A percentile compares a stretch with the other conserved stretches of the same genome.
phyloP scores from a whole-genome alignment of 1,140 invertebrate species.

The Tenebrio molitor region DNA sequence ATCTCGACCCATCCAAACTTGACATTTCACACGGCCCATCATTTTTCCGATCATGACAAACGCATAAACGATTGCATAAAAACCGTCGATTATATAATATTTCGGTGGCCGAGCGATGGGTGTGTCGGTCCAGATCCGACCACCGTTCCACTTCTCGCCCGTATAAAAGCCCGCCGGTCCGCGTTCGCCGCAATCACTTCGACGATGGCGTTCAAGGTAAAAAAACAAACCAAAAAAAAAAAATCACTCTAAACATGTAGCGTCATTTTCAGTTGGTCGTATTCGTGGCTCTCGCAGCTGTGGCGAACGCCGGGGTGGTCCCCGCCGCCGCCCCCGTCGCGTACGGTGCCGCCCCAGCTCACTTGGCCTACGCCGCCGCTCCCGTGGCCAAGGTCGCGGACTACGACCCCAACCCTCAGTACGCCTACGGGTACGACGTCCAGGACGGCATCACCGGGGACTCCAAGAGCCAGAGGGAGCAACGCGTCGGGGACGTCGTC shows the following conservation, averaged over 20 bases:
- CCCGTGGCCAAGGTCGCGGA: constrained; percentile 67
- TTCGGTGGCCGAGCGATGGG: constrained; percentile 1
- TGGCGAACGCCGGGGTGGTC: constrained; percentile 47
- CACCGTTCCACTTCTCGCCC: constrained; percentile 1
- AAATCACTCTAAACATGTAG: background rate
- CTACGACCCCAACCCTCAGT: constrained; percentile 69
- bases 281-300: constrained; percentile 52
- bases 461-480: constrained; percentile 71
- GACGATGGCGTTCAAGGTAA: constrained; percentile 20
- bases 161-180: constrained; percentile 9
- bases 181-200: constrained; percentile 16
- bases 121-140: constrained; percentile 13
- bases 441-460: constrained; percentile 72
- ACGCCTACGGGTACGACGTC: constrained; percentile 70
- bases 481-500: constrained; percentile 74
- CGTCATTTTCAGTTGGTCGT: constrained; percentile 41
- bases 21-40: background rate
- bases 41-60: constrained; percentile 27
- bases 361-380: constrained; percentile 50
- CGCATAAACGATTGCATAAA: constrained; percentile 41
- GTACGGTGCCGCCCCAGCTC: constrained; percentile 52
- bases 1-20: constrained; percentile 19
- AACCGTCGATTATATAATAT: constrained; percentile 26
- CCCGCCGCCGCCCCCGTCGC: constrained; percentile 57
- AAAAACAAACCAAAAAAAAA: constrained; percentile 12